Evolutionary conservation across 1,140 invertebrate genomes (phyloP).

Genomic region (Anastrepha obliqua): DNA sequence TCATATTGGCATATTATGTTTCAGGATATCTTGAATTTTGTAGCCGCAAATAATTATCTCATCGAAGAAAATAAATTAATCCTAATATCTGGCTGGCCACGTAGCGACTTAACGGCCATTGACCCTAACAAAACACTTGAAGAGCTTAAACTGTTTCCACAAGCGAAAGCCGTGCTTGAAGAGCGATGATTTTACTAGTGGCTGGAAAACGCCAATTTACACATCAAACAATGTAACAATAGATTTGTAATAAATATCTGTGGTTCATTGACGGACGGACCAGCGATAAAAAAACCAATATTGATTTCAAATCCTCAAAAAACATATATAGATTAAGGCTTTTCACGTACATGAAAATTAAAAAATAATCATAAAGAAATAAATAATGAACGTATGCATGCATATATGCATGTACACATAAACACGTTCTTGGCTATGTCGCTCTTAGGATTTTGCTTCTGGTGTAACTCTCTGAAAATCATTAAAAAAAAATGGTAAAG

Average conservation of each 20-base stretch:
- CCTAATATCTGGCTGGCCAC: slow-evolving; percentile 88
- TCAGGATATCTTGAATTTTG: slow-evolving; percentile 87
- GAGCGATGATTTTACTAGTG: slow-evolving; percentile 82
- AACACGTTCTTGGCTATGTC: too few relatives aligned
- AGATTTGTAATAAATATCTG: slow-evolving; percentile 40
- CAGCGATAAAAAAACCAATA: neutral
- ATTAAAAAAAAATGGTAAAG: too few relatives aligned
- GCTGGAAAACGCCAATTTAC: neutral
- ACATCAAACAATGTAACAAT: slow-evolving; percentile 35
- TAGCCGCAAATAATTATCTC: slow-evolving; percentile 90
- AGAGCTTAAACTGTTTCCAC: slow-evolving; percentile 89
- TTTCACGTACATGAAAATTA: too few relatives aligned
- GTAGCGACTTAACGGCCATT: slow-evolving; percentile 90
- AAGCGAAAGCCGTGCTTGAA: slow-evolving; percentile 94
- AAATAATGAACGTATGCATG: too few relatives aligned
- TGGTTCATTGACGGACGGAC: neutral
- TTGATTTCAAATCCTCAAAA: neutral
- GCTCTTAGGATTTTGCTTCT: too few relatives aligned
- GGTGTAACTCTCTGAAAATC: too few relatives aligned
- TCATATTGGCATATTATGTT: slow-evolving; percentile 60
- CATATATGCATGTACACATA: too few relatives aligned
- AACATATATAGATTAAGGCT: too few relatives aligned
- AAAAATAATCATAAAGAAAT: too few relatives aligned
- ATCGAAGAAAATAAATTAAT: slow-evolving; percentile 91
- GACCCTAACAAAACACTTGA: slow-evolving; percentile 85